Base-by-base conservation (phyloP, 2,888 invertebrate species). In the Harpagoxenus sublaevis region DNA sequence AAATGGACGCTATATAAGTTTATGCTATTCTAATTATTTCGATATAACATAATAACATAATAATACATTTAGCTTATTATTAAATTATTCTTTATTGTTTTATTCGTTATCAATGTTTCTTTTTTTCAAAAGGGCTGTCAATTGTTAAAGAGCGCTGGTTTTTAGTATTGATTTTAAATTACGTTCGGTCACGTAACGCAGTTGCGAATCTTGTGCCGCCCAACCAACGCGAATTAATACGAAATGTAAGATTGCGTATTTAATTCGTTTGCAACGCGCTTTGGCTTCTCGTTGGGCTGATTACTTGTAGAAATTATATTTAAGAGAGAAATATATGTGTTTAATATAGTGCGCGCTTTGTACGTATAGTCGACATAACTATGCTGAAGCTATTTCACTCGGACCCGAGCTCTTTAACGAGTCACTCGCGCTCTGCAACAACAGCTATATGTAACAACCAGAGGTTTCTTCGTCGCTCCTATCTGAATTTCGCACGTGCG, bases 321-420 rank as follows among this genome's bases (percentile, higher is more conserved):
- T 45, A 57, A 31, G 48, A 65, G 65, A 65, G 66, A 66, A 73
- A 78, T 28, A 6, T 31, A 8, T 15, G 45, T 57, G 57, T 35
- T 70, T 78, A 57, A 45, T 45, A 31, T 55, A 23, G 31, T 79
- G 51, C 31, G 63, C 73, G 63, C 73, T 78, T 86, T 86, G 84
- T 86, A 84, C 57, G 45, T 2, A 23, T 28, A 18, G 74, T 35
- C 45, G 63, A 63, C 63, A 45, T 23, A 45, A 45, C 42, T 66
- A 31, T 18, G 57, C 42, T 18, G 62, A 55, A 81, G 74, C 84
- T 66, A 86, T 84, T 86, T 74, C 84, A 39, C 68, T 74, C 53
- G 84, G 82, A 78, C 39, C 35, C 5, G 63, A 71, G 65, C 65
- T 71, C 55, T 82, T 82, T 71, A 88, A 88, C 70, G 75, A 84